Conservation (phyloP, 53 echinoderm and acorn worm species). For the Actinopyga echinites region DNA sequence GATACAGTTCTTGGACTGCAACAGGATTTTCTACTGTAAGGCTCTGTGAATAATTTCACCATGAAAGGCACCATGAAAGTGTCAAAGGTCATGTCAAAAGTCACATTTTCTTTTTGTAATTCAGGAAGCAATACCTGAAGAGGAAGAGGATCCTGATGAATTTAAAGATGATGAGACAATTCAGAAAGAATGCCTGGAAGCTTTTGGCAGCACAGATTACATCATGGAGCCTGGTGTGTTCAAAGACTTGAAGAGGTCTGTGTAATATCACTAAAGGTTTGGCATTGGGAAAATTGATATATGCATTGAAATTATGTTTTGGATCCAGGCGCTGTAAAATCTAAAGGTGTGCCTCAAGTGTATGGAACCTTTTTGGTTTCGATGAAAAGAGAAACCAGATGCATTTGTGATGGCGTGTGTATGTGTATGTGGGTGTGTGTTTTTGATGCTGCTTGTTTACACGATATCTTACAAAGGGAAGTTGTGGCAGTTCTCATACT, state of each 20-base stretch:
- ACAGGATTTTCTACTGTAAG: no score
- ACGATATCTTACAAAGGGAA: no score
- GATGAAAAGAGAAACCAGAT: neutral
- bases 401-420: no score
- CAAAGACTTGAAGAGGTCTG: constrained; percentile 81
- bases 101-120: neutral
- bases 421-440: no score
- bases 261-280: neutral
- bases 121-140: constrained; percentile 58
- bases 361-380: no score
- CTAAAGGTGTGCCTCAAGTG: neutral
- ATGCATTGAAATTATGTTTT: neutral
- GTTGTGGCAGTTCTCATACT: no score
- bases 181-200: constrained; percentile 81
- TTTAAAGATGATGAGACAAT: constrained; percentile 88
- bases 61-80: no score
- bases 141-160: constrained; percentile 70
- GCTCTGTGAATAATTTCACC: no score
- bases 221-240: constrained; percentile 98
- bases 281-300: no score
- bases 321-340: neutral
- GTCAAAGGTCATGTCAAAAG: no score
- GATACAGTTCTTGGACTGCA: no score
- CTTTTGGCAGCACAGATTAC: constrained; percentile 91
- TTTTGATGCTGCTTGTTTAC: no score